Percentiles rank a stretch among this genome's conserved stretches.
These are phyloP conservation scores for Hyles vespertilio DNA, from an alignment of 1,140 invertebrate genomes.

Conservation along the genomic window DNA sequence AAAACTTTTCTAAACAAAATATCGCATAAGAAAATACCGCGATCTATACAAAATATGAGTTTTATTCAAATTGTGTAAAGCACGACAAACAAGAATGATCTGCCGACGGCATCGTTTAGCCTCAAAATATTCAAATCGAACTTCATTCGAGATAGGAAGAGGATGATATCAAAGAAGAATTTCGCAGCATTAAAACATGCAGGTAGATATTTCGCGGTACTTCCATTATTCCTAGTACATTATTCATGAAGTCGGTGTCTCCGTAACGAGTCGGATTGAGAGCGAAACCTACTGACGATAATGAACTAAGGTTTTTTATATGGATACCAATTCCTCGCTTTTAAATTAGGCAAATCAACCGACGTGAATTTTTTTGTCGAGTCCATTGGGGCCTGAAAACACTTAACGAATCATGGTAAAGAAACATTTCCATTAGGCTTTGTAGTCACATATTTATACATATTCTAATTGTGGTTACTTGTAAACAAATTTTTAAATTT, in stretches of 20 bases:
- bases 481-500: no score
- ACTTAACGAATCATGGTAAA: not conserved
- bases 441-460: no score
- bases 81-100: no score
- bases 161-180: conserved; percentile 47
- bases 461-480: no score
- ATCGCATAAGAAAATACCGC: no score
- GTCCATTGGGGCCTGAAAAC: not conserved
- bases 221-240: conserved; percentile 62
- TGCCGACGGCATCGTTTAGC: no score
- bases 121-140: conserved; percentile 39
- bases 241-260: conserved; percentile 63
- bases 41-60: not conserved
- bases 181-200: conserved; percentile 58
- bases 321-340: conserved; percentile 19
- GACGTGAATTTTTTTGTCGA: conserved; percentile 1
- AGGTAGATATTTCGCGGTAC: conserved; percentile 54
- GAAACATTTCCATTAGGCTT: no score
- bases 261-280: conserved; percentile 58
- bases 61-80: no score
- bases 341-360: conserved; percentile 19
- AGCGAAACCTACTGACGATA: conserved; percentile 56
- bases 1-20: no score
- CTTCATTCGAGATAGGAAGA: conserved; percentile 21
- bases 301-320: conserved; percentile 49